Conservation (phyloP, 2,797 vertebrate genomes). For the Enoplosus armatus region DNA sequence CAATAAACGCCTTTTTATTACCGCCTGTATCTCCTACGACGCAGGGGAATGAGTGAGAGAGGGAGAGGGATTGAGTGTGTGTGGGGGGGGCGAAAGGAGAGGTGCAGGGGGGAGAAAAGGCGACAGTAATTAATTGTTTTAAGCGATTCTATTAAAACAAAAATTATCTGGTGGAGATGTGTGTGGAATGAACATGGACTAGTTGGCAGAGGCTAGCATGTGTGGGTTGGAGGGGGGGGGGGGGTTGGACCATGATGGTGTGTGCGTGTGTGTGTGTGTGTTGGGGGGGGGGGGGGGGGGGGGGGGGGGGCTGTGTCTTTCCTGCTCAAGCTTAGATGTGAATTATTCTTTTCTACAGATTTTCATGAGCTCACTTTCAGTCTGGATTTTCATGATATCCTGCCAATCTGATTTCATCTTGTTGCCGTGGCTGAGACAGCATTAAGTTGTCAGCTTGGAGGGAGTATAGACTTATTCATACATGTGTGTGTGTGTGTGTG, state of each 20-base stretch:
- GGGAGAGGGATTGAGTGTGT: slow-evolving; percentile 50
- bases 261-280: slow-evolving; percentile 16
- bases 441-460: slow-evolving; percentile 72
- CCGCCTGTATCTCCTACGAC: slow-evolving; percentile 93
- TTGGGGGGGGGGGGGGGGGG: background rate
- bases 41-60: slow-evolving; percentile 82
- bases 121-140: slow-evolving; percentile 99
- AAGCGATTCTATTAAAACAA: slow-evolving; percentile 99
- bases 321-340: slow-evolving; percentile 57
- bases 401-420: slow-evolving; percentile 73
- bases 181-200: slow-evolving; percentile 88
- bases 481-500: slow-evolving; percentile 6
- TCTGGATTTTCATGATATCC: slow-evolving; percentile 72
- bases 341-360: slow-evolving; percentile 72
- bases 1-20: slow-evolving; percentile 99
- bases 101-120: slow-evolving; percentile 75
- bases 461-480: slow-evolving; percentile 42
- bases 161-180: slow-evolving; percentile 93
- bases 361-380: slow-evolving; percentile 67
- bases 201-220: slow-evolving; percentile 76
- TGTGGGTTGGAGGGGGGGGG: slow-evolving; percentile 55
- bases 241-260: slow-evolving; percentile 42
- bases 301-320: slow-evolving; percentile 50
- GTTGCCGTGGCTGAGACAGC: slow-evolving; percentile 60
- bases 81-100: slow-evolving; percentile 67